Conservation (phyloP, 1,140 invertebrate genomes). For the Chironomus striatipennis region DNA sequence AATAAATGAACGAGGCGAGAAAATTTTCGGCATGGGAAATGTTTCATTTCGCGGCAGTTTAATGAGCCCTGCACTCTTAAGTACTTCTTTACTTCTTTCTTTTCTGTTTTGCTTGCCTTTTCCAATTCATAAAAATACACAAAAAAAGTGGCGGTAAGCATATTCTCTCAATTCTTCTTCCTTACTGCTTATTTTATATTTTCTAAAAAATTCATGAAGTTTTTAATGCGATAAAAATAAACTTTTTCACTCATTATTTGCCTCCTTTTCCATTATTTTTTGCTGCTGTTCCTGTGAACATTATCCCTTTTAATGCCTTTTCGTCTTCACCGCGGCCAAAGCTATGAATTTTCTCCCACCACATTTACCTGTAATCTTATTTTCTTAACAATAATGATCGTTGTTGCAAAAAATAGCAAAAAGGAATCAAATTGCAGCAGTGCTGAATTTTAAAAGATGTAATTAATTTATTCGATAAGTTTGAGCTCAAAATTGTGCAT, state of each 20-base stretch:
- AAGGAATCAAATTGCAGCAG: background rate
- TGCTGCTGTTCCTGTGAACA: background rate
- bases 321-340: background rate
- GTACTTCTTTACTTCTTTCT: too few relatives aligned
- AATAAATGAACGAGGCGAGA: background rate
- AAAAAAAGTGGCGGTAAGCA: background rate
- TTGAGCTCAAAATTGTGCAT: background rate
- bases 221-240: slow-evolving; percentile 10
- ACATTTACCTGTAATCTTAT: background rate
- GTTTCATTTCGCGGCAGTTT: background rate
- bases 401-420: too few relatives aligned
- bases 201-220: background rate
- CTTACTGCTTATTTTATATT: background rate
- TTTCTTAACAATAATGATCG: background rate
- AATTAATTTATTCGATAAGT: background rate
- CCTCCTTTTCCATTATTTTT: too few relatives aligned
- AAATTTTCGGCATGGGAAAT: background rate
- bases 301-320: background rate
- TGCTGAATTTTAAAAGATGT: background rate
- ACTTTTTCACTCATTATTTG: background rate
- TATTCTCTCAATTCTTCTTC: background rate
- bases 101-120: background rate
- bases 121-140: background rate
- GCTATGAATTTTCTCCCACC: background rate
- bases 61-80: background rate